Evolutionary conservation across 2,113 vertebrate species (phyloP).

Genomic region (Periophthalmodon schlosseri): DNA sequence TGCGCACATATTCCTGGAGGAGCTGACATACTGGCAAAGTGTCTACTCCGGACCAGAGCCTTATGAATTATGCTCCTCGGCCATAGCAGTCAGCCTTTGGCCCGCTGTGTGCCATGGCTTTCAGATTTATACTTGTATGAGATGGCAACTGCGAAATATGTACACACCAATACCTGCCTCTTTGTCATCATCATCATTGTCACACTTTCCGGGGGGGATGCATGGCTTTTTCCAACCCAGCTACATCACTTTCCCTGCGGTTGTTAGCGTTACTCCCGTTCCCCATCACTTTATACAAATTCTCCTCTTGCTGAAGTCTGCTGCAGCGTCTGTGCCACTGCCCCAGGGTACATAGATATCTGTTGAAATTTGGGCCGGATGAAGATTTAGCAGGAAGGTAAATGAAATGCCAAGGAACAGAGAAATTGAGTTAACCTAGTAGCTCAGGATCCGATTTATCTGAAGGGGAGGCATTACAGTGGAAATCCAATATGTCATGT

Average conservation of each 20-base stretch:
- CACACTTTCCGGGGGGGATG: background rate
- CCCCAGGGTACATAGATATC: conserved; percentile 55
- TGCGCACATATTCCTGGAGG: conserved; percentile 40
- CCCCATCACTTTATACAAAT: conserved; percentile 28
- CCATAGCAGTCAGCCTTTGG: conserved; percentile 40
- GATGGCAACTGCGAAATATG: conserved; percentile 3
- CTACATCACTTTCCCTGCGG: conserved; percentile 7
- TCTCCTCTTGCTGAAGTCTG: conserved; percentile 22
- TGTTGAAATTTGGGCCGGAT: conserved; percentile 61
- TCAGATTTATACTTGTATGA: conserved; percentile 24
- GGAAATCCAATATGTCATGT: conserved; percentile 6
- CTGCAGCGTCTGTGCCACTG: conserved; percentile 47
- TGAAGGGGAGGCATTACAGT: conserved; percentile 17
- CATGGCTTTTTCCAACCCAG: conserved; percentile 4
- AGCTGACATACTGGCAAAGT: conserved; percentile 50
- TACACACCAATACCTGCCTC: conserved; percentile 28
- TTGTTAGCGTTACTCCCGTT: conserved; percentile 39
- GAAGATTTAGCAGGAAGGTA: conserved; percentile 52
- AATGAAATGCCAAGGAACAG: conserved; percentile 56
- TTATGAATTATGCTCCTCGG: conserved; percentile 57
- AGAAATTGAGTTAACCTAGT: conserved; percentile 31
- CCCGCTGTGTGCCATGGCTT: conserved; percentile 29
- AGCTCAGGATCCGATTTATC: conserved; percentile 17
- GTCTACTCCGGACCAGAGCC: conserved; percentile 48
- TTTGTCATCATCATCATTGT: conserved; percentile 15